Evolutionary conservation across 2,797 vertebrate genomes (phyloP).

Genomic region (Tinamus major): DNA sequence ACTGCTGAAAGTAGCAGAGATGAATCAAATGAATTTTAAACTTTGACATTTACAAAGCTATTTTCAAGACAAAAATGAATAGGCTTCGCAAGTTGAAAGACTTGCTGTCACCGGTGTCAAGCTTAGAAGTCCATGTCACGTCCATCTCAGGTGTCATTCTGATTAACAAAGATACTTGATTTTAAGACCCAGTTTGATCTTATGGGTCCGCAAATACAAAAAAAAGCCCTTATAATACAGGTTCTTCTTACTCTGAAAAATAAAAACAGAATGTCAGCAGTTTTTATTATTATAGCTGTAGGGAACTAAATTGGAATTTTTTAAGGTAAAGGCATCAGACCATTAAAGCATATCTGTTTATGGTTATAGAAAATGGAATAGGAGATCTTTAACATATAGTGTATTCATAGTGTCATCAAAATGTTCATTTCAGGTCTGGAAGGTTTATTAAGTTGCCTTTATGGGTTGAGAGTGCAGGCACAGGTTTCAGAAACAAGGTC

Average conservation of each 20-base stretch:
- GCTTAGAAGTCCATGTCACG: not conserved
- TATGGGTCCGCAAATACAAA: not conserved
- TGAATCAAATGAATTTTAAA: not conserved
- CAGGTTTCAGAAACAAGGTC: conserved; percentile 63
- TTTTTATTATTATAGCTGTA: conserved; percentile 76
- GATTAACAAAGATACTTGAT: not conserved
- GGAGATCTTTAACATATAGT: conserved; percentile 70
- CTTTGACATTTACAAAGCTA: not conserved
- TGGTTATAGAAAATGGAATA: conserved; percentile 76
- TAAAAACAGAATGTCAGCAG: conserved; percentile 75
- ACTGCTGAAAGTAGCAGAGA: not conserved
- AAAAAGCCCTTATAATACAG: conserved; percentile 3
- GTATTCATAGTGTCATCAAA: conserved; percentile 74
- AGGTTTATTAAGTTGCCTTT: conserved; percentile 74
- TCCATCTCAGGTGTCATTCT: not conserved
- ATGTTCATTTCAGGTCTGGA: conserved; percentile 67
- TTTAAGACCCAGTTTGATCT: not conserved
- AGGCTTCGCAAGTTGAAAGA: not conserved
- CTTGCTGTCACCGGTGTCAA: not conserved
- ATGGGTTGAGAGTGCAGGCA: conserved; percentile 37
- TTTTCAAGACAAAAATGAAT: not conserved
- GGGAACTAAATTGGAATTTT: conserved; percentile 77
- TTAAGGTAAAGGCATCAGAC: conserved; percentile 78
- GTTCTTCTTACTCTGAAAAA: conserved; percentile 61
- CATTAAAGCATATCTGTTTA: conserved; percentile 78